phyloP scores from a whole-genome alignment of 2,888 invertebrate genomes.

The Euclidia mi region DNA sequence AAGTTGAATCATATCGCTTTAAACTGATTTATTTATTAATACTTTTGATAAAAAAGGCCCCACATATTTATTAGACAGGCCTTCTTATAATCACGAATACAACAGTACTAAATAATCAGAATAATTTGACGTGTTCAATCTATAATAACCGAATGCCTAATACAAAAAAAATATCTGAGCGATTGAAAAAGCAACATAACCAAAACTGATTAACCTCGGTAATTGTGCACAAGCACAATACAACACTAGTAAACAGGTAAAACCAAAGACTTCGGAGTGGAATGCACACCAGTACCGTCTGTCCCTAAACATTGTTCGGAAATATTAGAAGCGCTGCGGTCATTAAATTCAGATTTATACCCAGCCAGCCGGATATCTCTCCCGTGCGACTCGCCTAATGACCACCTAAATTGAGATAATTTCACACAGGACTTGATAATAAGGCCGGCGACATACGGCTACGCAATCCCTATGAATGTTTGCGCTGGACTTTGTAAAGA shows the following conservation, averaged over 20 bases:
- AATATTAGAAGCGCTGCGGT: constrained; percentile 82
- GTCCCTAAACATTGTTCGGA: constrained; percentile 81
- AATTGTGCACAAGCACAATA: not conserved
- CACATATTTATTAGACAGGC: too few species aligned
- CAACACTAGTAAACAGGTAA: constrained; percentile 34
- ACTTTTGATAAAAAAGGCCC: too few species aligned
- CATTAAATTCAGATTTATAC: constrained; percentile 90
- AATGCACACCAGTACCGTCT: constrained; percentile 32
- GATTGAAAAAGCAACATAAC: not conserved
- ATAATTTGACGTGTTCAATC: too few species aligned
- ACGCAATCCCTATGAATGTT: constrained; percentile 17
- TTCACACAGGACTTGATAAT: constrained; percentile 82
- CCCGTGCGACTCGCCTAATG: constrained; percentile 89
- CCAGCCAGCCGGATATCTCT: constrained; percentile 85
- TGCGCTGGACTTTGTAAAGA: not conserved
- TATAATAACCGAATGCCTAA: too few species aligned
- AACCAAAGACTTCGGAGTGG: constrained; percentile 46
- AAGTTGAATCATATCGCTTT: too few species aligned
- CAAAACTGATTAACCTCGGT: not conserved
- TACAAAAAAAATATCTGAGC: too few species aligned
- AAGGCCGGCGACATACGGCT: constrained; percentile 61
- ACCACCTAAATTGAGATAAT: constrained; percentile 90
- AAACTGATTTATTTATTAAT: too few species aligned
- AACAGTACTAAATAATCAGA: too few species aligned
- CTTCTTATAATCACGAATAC: too few species aligned